Evolutionary conservation across 2,888 invertebrate genomes (phyloP).

Genomic region (Caenorhabditis panamensis): DNA sequence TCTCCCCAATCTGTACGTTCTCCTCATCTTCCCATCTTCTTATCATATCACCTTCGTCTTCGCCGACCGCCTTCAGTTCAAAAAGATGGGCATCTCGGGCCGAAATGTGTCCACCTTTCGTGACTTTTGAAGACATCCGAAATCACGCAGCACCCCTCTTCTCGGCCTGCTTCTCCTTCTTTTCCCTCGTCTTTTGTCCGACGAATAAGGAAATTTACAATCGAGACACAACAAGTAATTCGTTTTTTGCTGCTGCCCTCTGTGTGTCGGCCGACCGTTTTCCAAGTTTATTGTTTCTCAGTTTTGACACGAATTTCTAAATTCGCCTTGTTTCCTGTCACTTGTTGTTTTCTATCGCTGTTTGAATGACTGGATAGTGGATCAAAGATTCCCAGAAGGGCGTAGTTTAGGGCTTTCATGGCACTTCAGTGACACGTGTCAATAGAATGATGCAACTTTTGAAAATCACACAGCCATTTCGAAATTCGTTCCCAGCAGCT

Average conservation of each 20-base stretch:
- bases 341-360: too few species aligned
- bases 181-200: conserved; percentile 2
- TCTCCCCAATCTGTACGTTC: conserved; percentile 2
- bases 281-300: too few species aligned
- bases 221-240: neutral
- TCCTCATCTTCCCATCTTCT: conserved; percentile 19
- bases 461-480: neutral
- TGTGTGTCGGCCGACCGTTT: neutral
- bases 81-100: conserved; percentile 31
- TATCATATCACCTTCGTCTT: conserved; percentile 5
- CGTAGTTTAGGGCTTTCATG: too few species aligned
- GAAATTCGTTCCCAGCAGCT: neutral
- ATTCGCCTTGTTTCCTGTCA: too few species aligned
- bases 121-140: conserved; percentile 37
- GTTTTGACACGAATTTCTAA: too few species aligned
- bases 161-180: neutral
- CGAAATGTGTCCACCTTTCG: conserved; percentile 43
- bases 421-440: conserved; percentile 8
- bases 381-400: neutral
- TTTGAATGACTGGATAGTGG: too few species aligned
- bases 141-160: conserved; percentile 6
- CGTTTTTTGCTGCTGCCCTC: neutral
- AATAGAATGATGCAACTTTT: conserved; percentile 24
- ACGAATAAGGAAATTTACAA: too few species aligned
- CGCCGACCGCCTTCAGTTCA: too few species aligned